Base-by-base conservation (phyloP, 2,113 vertebrate species). In the Podarcis raffonei region DNA sequence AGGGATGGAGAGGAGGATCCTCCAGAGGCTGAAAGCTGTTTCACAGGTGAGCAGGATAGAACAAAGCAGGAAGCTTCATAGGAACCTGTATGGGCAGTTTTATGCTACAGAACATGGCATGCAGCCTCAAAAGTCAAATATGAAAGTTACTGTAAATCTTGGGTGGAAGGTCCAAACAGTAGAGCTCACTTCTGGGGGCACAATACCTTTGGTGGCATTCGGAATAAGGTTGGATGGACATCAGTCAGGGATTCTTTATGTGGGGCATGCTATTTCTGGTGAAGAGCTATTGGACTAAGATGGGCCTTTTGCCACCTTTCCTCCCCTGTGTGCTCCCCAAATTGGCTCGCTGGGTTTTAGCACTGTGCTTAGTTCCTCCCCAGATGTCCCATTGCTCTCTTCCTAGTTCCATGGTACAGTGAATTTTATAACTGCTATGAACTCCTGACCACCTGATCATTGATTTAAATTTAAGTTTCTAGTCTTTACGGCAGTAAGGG, bases 1-100 rank as follows among this genome's bases (percentile, higher is more conserved):
- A 83, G 65, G 6, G 65, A 23, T 1, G 48, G 48, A 65, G 27
- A 59, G 35, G 27, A 80, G 76, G 35, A 15, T 15, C 66, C 48
- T 20, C 5, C 74, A 22, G 35, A 1, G 42, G 53, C 87, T 69
- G 85, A 78, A 80, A 90, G 79, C 53, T 32, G 30, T 59, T 90
- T 90, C 74, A 90, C 89, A 30, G 89, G 89, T 87, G 65, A 90
- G 74, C 4, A 53, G 22, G 72, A 76, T 18, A 8, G 42, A 11
- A 15, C 32, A 15, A 62, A 37, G 3, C 48, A 37, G 65, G 35
- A 9, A 25, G 62, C 8, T 68, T 69, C 35, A 30, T 59, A 30
- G 16, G n/a, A 81, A 30, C 35, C 20, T 72, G 71, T 3, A 4
- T 76, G 22, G 27, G 2, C 59, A 57, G 35, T 30, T 81, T 75